These are phyloP conservation scores for Crotalus viridis DNA, from an alignment of 2,113 vertebrate genomes.

Conservation along the genomic window DNA sequence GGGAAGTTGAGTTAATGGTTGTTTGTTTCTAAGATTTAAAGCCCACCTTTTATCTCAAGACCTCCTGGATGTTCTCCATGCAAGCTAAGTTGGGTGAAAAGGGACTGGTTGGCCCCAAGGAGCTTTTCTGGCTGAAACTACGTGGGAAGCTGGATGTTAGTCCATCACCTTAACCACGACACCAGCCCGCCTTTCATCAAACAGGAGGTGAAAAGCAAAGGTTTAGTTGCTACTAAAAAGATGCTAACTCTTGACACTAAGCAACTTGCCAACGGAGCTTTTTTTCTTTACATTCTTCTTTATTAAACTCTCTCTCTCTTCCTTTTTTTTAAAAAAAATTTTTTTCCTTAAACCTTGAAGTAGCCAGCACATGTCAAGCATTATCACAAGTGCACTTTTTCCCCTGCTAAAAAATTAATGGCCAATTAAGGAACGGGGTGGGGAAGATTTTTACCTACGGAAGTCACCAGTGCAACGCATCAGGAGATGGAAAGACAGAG, in stretches of 20 bases:
- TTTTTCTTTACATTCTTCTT: not conserved
- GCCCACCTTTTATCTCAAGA: not conserved
- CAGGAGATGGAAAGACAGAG: conserved; percentile 39
- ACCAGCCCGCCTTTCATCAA: not conserved
- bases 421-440: conserved; percentile 53
- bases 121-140: not conserved
- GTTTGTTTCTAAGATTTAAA: not conserved
- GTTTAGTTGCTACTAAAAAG: conserved; percentile 1
- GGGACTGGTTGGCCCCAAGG: not conserved
- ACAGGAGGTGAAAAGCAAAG: not conserved
- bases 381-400: conserved; percentile 65
- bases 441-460: conserved; percentile 44
- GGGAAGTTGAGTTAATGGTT: not conserved
- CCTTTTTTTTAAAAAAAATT: not conserved
- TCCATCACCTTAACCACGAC: not conserved
- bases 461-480: conserved; percentile 46
- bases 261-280: conserved; percentile 1
- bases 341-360: conserved; percentile 55
- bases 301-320: not conserved
- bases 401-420: conserved; percentile 66
- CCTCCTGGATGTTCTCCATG: not conserved
- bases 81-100: not conserved
- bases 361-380: conserved; percentile 60
- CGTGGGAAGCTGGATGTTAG: not conserved
- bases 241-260: not conserved